These are phyloP conservation scores for Sinosuthora webbiana DNA, from an alignment of 2,113 vertebrate genomes.

Conservation along the genomic window DNA sequence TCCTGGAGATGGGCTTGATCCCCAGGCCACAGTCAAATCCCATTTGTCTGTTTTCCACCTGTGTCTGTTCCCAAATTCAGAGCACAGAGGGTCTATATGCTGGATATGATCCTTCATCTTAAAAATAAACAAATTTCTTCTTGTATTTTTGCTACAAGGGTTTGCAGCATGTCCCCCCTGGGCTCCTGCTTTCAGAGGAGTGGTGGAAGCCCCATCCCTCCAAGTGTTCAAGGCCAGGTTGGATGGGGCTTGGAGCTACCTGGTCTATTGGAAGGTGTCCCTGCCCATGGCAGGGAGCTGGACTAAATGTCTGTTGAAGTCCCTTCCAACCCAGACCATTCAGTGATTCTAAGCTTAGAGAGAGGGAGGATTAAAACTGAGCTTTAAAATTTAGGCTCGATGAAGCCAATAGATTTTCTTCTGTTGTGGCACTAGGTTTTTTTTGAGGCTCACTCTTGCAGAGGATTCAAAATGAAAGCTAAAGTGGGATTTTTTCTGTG, in stretches of 20 bases:
- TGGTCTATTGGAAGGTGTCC: neutral
- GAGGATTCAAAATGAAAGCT: neutral
- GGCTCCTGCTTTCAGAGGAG: neutral
- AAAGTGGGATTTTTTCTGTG: neutral
- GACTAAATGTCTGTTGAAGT: neutral
- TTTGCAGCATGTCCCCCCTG: neutral
- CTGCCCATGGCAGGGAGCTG: neutral
- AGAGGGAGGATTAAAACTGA: neutral
- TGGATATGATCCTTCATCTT: neutral
- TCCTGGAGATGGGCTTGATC: neutral
- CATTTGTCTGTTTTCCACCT: fast-evolving
- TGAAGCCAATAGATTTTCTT: neutral
- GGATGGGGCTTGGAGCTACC: neutral
- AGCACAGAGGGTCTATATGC: neutral
- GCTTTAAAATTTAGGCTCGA: neutral
- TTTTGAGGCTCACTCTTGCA: neutral
- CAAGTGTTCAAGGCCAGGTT: neutral
- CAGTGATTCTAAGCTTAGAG: neutral
- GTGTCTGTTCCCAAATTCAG: neutral
- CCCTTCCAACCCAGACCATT: neutral
- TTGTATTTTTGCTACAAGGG: neutral
- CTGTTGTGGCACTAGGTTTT: neutral
- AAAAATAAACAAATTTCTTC: neutral
- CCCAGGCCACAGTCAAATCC: neutral
- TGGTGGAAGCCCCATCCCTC: neutral